Base-by-base conservation (phyloP, 2,113 vertebrate genomes). In the Prionailurus viverrinus region DNA sequence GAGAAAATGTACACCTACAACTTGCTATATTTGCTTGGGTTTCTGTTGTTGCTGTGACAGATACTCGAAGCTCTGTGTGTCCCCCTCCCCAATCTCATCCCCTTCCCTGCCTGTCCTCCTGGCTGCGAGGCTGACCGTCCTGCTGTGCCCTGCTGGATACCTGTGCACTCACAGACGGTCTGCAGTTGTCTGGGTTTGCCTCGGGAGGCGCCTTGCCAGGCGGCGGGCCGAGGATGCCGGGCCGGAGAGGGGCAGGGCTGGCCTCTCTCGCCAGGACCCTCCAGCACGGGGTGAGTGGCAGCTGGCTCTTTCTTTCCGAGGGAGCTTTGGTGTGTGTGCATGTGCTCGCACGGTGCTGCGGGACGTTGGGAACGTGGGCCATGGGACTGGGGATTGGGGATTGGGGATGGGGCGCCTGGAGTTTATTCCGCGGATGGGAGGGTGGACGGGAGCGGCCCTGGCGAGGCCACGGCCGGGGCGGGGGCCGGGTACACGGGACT, bases 221-320 rank as follows among this genome's bases (percentile, higher is more conserved):
- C 15, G 14, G 51, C 0, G 41, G 83, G 48, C 45, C 1, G 4
- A 39, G n/a, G 71, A 14, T 0, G 0, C 10, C 5, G 5, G 58
- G 55, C 41, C 39, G 69, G 58, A 65, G 48, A 66, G 51, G 27
- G n/a, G 58, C 27, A 9, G 61, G 48, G n/a, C 71, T 12, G 45
- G 41, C 33, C 29, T 73, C 25, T 33, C 15, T 66, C 11, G 12
- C 41, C 55, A 53, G 69, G 68, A 73, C 29, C 69, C 18, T 33
- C 55, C 18, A 25, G 63, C 11, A 33, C 8, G 0, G n/a, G 76
- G 27, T 2, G n/a, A 71, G 29, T 16, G 4, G 36, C 39, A 41
- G 61, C 19, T 5, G 16, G 25, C 23, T 51, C 61, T 39, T 8
- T 65, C 41, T 61, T 23, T 48, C 36, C n/a, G 15, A 31, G 6